These are phyloP conservation scores for Colius striatus DNA, from an alignment of 2,113 vertebrate species.

Conservation along the genomic window DNA sequence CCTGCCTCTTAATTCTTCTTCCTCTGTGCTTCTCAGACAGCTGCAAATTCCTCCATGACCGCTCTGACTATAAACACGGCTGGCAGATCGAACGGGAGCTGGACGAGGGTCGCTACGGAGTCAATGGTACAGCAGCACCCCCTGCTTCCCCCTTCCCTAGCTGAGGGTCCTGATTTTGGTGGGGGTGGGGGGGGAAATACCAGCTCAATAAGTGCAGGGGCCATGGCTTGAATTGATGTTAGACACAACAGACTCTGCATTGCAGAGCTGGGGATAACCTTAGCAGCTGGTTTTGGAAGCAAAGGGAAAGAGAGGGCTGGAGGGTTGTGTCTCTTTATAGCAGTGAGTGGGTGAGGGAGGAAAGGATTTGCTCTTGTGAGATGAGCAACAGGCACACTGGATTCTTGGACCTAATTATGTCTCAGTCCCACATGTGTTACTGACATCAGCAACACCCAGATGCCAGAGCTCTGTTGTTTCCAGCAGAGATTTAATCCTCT, in stretches of 20 bases:
- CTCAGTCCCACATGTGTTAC: not conserved
- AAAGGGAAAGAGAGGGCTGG: not conserved
- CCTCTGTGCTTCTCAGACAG: conserved; percentile 82
- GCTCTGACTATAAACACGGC: conserved; percentile 97
- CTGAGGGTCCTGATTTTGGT: rapidly evolving
- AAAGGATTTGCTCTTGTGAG: conserved; percentile 22
- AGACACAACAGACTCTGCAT: not conserved
- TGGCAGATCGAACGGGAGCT: conserved; percentile 98
- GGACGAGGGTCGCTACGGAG: conserved; percentile 94
- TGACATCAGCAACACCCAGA: conserved; percentile 20
- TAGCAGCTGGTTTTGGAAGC: not conserved
- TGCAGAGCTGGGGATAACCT: too few species aligned
- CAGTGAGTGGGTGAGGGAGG: not conserved
- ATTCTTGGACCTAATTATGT: conserved; percentile 59
- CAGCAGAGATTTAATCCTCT: not conserved
- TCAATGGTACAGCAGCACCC: conserved; percentile 76
- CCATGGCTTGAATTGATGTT: not conserved
- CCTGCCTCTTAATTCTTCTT: not conserved
- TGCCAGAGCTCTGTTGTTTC: conserved; percentile 10
- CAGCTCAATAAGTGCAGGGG: not conserved
- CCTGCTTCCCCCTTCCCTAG: not conserved
- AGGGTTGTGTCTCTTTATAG: conserved; percentile 28
- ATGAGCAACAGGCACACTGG: not conserved
- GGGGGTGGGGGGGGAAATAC: not conserved
- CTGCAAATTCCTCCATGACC: conserved; percentile 97